Evolutionary conservation across 2,888 invertebrate species (phyloP), one percentile per base, ranked within the genome.

Genomic region (Lasioglossum calceatum): DNA sequence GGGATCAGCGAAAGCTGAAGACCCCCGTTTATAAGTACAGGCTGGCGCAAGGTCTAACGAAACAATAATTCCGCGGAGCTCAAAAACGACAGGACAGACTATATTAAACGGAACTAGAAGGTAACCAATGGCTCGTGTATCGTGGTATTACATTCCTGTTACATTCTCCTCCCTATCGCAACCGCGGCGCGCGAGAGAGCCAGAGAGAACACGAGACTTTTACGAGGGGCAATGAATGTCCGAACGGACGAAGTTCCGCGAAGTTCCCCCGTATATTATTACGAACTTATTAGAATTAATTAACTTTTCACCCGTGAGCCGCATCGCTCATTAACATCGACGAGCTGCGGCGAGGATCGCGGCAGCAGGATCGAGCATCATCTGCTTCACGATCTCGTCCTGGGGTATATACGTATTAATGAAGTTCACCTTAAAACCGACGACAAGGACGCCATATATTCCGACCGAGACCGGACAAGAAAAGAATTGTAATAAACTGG

Each of bases 221-320:
- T 90, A 88, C 89, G 90, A 91, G 84, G 79, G 82, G 89, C 85
- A 84, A 88, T 86, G 87, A 89, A 89, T 88, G 84, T 89, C 90
- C 71, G 83, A 47, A 61, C 80, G 74, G 27, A 67, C 70, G 79
- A 70, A 75, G 82, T 78, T 84, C 77, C 86, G 77, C 61, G 58
- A 82, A 83, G 61, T 77, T 82, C 76, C 83, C 47, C 87, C 89
- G 85, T 91, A 92, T 90, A 92, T 92, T 91, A 91, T 90, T 78
- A 91, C 81, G 81, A 93, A 93, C 87, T 92, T 92, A 93, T 92
- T 92, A 87, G 92, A 93, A 93, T 93, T 92, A 91, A 93, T 93
- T 93, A 93, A 93, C 93, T 92, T 93, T 91, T 93, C 90, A 91
- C 91, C 89, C 82, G 82, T 84, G 78, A 79, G 80, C 75, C 73